Conservation (phyloP, 1,140 invertebrate genomes). For the Lepidotrigona ventralis region DNA sequence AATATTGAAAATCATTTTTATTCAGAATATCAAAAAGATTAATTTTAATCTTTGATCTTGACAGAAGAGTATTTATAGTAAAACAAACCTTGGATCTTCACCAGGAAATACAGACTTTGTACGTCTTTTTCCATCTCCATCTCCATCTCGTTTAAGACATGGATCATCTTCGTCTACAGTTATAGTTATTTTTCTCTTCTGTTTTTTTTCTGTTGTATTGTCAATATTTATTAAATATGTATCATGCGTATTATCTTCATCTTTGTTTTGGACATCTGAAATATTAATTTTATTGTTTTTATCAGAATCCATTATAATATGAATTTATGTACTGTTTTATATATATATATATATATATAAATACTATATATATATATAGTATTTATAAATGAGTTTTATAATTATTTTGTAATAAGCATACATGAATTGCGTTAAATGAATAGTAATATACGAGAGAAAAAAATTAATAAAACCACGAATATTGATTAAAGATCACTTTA, state of each 20-base stretch:
- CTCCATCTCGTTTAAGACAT: constrained; percentile 42
- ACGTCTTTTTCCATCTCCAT: not conserved
- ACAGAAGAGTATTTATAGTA: not conserved
- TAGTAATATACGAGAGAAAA: not conserved
- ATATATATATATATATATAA: not conserved
- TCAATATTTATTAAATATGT: not conserved
- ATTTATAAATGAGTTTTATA: not conserved
- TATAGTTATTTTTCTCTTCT: constrained; percentile 51
- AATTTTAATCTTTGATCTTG: not conserved
- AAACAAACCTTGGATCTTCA: constrained; percentile 63
- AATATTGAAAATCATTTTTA: not conserved
- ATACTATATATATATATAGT: no score
- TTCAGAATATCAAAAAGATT: not conserved
- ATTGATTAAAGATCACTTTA: not conserved
- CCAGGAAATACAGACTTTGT: constrained; percentile 7
- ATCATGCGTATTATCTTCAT: not conserved
- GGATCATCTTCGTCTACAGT: constrained; percentile 63
- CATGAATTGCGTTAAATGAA: not conserved
- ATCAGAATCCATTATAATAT: not conserved
- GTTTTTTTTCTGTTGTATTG: not conserved
- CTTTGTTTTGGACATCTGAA: not conserved
- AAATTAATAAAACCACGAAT: not conserved
- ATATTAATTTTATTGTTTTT: not conserved
- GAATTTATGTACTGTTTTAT: not conserved
- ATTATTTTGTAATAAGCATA: not conserved